Evolutionary conservation across 1,140 invertebrate genomes (phyloP), one percentile per base, ranked within the genome.

Genomic region (Chymomyza costata): DNA sequence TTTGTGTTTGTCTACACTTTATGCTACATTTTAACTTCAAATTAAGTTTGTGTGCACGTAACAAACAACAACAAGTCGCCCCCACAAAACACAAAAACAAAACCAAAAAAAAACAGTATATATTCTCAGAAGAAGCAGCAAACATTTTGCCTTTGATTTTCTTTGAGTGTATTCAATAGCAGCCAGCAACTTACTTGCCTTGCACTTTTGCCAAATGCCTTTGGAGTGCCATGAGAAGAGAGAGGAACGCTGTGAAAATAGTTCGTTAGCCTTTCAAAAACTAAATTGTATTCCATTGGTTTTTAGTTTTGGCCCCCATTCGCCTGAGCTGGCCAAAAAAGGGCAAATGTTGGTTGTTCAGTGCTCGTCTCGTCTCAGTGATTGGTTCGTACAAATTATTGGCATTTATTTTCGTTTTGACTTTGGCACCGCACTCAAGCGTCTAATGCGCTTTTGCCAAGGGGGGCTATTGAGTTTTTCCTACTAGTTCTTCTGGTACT

Each of bases 381-480:
- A 80, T 80, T 80, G 73, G 73, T 80, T 80, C 66, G 78, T 67
- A 63, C 67, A 73, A 80, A 78, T 78, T 78, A 78, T 78, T 78
- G 71, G 67, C 71, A 80, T 80, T 78, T 78, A 78, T 78, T 78
- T 67, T 80, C 73, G 73, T 80, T 78, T 80, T 80, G 73, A 80
- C 63, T 64, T 64, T 56, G 58, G 54, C 53, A 41, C 14, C 44
- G 21, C 31, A 67, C 63, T 68, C 74, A 78, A 73, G 67, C 73
- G 67, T 68, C 63, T 80, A 78, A 78, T 78, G 67, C 67, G 73
- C 73, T 78, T 78, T 43, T 28, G 41, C 10, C 17, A 28, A n/a
- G 32, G 32, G 2, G 13, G 19, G 10, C 0, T 13, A 17, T 31
- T 1, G 25, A 5, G 21, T 25, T 8, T 25, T 25, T 8, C 21